Evolutionary conservation across 2,113 vertebrate species (phyloP).

Genomic region (Vicugna pacos): DNA sequence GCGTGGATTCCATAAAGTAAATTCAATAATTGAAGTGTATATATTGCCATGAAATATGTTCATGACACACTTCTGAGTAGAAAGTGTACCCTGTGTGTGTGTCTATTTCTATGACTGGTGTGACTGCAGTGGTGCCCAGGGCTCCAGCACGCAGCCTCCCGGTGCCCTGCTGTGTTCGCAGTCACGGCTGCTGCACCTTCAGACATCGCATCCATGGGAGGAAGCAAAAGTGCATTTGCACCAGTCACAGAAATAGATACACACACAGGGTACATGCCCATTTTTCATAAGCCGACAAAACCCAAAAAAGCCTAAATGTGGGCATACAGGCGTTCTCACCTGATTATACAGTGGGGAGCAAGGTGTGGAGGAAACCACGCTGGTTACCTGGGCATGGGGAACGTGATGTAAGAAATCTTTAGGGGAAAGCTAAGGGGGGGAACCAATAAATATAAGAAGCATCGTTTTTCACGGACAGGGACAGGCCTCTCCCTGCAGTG

Average conservation of each 20-base stretch:
- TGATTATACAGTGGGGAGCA: fast-evolving
- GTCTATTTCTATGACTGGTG: too few species aligned
- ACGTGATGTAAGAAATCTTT: fast-evolving
- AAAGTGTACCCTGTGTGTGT: neutral
- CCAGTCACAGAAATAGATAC: neutral
- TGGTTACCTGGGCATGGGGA: fast-evolving
- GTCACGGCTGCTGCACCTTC: neutral
- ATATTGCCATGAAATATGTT: neutral
- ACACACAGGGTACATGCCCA: neutral
- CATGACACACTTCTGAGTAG: neutral
- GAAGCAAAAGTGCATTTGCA: neutral
- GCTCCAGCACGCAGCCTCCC: neutral
- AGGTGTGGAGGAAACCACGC: neutral
- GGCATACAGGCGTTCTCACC: fast-evolving
- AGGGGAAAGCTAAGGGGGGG: neutral
- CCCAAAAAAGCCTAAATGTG: neutral
- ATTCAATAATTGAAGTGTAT: neutral
- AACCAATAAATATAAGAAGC: neutral
- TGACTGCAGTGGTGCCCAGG: neutral
- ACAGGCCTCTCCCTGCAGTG: fast-evolving
- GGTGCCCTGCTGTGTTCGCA: neutral
- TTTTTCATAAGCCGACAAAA: too few species aligned
- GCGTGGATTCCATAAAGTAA: neutral
- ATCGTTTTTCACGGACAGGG: neutral
- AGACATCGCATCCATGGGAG: fast-evolving